Base-by-base conservation (phyloP, 2,797 vertebrate species). In the Leuciscus waleckii region DNA sequence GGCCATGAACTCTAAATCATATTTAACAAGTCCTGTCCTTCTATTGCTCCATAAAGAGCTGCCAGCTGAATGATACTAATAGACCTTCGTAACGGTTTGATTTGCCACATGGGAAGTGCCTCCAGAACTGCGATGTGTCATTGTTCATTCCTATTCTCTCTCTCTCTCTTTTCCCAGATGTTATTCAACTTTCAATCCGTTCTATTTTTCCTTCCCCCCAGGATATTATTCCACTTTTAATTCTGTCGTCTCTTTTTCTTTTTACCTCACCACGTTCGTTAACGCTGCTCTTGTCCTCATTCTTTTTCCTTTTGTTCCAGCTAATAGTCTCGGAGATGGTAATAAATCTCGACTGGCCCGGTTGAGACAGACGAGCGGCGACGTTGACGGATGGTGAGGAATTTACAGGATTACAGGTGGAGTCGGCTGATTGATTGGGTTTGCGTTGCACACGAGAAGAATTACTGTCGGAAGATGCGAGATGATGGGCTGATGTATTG, bases 341-440 rank as follows among this genome's bases (percentile, higher is more conserved):
- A 75, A 83, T 84, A 83, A 88, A 88, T 85, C 82, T 86, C 21
- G 56, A 41, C 71, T 84, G 85, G 82, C 75, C 67, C 35, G 21
- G 71, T 51, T 81, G 79, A 84, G 85, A 86, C 79, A 81, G 87
- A 84, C 37, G 73, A 84, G 63, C 21, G 37, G 77, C n/a, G 87
- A 79, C 81, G 41, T 68, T 84, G 82, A 88, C 61, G 69, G 82
- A 86, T 86, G 85, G 69, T 86, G 71, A 63, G 29, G 65, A 84
- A 69, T 84, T 73, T 84, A 39, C 46, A 65, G 77, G 70, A 83
- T 77, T 84, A 85, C 84, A 86, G 84, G 79, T 88, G 87, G 73
- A 81, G 71, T 39, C 35, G 10, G 74, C 68, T 86, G 87, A 86
- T 86, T 82, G 85, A 86, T 88, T 76, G 70, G 81, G 82, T 88